Percentiles rank a stretch among this genome's conserved stretches.
These are phyloP conservation scores for Nibea coibor DNA, from an alignment of 2,113 vertebrate species.

Conservation along the genomic window DNA sequence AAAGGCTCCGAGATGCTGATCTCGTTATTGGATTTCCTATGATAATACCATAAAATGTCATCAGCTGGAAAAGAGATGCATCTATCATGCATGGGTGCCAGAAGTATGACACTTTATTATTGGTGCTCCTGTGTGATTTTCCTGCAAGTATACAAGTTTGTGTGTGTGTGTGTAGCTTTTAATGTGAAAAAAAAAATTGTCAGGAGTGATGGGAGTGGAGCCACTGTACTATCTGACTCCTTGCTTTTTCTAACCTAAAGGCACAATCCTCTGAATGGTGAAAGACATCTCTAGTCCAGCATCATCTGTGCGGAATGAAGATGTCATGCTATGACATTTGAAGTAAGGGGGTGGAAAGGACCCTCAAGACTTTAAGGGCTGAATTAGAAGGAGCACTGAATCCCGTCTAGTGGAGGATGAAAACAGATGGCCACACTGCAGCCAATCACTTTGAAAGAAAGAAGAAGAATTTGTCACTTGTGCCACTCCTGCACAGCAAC, in stretches of 20 bases:
- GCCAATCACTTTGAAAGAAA: constrained; percentile 18
- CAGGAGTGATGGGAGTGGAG: not conserved
- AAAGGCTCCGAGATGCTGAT: constrained; percentile 73
- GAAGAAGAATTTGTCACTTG: not conserved
- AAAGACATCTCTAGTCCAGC: constrained; percentile 28
- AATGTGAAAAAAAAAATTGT: not conserved
- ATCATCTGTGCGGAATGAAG: constrained; percentile 52
- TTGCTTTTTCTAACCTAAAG: constrained; percentile 45
- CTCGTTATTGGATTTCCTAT: constrained; percentile 83
- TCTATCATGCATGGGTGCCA: constrained; percentile 78
- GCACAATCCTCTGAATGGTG: constrained; percentile 39
- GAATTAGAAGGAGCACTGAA: constrained; percentile 23
- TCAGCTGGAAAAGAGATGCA: constrained; percentile 73
- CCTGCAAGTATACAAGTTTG: constrained; percentile 45
- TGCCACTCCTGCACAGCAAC: not conserved
- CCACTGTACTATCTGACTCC: constrained; percentile 6
- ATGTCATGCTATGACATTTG: constrained; percentile 65
- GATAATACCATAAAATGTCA: constrained; percentile 83
- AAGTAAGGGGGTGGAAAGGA: constrained; percentile 41
- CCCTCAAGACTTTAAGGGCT: constrained; percentile 26
- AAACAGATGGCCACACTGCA: constrained; percentile 30
- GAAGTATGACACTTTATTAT: constrained; percentile 79
- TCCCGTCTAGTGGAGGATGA: constrained; percentile 3
- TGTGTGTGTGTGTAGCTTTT: constrained; percentile 42
- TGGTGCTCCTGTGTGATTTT: constrained; percentile 57